Percentiles rank a stretch among this genome's conserved stretches.
These are phyloP conservation scores for Oryzias dopingdopingensis DNA, from an alignment of 2,797 vertebrate species.

Conservation along the genomic window DNA sequence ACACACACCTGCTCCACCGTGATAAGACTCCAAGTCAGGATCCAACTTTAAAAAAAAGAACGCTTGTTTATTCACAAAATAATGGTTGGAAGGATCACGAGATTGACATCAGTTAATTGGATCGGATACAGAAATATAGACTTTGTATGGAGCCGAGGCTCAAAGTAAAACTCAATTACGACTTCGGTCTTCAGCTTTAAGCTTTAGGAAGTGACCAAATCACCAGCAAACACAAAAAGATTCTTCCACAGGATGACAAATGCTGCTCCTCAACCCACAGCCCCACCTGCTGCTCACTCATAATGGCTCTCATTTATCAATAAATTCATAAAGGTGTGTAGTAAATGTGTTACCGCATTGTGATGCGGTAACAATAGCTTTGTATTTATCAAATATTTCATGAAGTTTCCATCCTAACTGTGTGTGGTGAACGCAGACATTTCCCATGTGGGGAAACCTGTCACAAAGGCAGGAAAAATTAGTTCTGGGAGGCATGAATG, in stretches of 20 bases:
- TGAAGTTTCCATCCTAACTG: slow-evolving; percentile 11
- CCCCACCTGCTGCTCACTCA: slow-evolving; percentile 37
- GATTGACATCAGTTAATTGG: slow-evolving; percentile 33
- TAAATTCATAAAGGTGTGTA: slow-evolving; percentile 20
- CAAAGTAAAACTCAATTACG: slow-evolving; percentile 15
- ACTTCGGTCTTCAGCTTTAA: slow-evolving; percentile 17
- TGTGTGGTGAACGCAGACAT: slow-evolving; percentile 30
- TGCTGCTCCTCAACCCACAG: slow-evolving; percentile 16
- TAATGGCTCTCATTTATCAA: slow-evolving; percentile 23
- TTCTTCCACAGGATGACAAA: slow-evolving; percentile 16
- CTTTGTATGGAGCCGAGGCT: slow-evolving; percentile 10
- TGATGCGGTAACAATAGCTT: slow-evolving; percentile 14
- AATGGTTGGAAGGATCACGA: slow-evolving; percentile 16
- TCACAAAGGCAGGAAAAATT: slow-evolving; percentile 40
- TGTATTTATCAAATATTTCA: slow-evolving; percentile 33
- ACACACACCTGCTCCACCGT: slow-evolving; percentile 20
- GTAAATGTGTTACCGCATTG: slow-evolving; percentile 20
- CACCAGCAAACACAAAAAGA: slow-evolving; percentile 14
- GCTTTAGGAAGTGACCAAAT: slow-evolving; percentile 18
- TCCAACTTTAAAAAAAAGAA: slow-evolving; percentile 15
- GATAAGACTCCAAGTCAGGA: slow-evolving; percentile 36
- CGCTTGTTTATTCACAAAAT: slow-evolving; percentile 35
- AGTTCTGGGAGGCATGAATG: slow-evolving; percentile 29
- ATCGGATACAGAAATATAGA: slow-evolving; percentile 18
- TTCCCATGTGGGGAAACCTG: slow-evolving; percentile 40